Base-by-base conservation (phyloP, 2,797 vertebrate species). In the Sebastes nivosus region DNA sequence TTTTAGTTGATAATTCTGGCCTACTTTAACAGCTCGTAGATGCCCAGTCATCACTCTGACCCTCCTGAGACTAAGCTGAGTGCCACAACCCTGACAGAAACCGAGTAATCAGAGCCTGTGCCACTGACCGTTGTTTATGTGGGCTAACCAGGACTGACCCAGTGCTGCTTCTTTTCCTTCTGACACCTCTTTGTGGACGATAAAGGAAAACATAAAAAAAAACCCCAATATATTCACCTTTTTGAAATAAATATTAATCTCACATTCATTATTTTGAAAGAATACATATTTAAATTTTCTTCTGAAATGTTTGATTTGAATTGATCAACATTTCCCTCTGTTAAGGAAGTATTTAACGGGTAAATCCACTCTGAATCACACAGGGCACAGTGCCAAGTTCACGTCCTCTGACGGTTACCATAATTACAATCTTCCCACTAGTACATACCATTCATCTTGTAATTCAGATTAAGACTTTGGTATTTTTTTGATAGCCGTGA, bases 1-100 rank as follows among this genome's bases (percentile, higher is more conserved):
- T 87, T 67, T 76, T 34, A 64, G 75, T 78, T 88, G 65, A 86
- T 91, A 80, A 80, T 73, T 79, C 73, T 80, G 69, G 65, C 58
- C 74, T 29, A 9, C 71, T 85, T 73, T 89, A 89, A 93, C 93
- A 93, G 89, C 72, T 87, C 75, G 67, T 77, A 81, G 85, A 92
- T 88, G 87, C 55, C 25, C 78, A 81, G 86, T 83, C 79, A 87
- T 82, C 82, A 81, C 68, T 36, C 34, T 24, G 65, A 79, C 77
- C 79, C 91, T 82, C 88, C 72, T 54, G 85, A 88, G 91, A 88
- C 73, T 34, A 74, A 84, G 69, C 67, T 63, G 38, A 80, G 80
- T 69, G 82, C 81, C 88, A 86, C 65, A 87, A 79, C 68, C 22
- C 74, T 81, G 86, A 89, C 82, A 88, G 87, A 89, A 84, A 84